These are phyloP conservation scores for Champsocephalus gunnari DNA, from an alignment of 2,797 vertebrate species.

Conservation along the genomic window DNA sequence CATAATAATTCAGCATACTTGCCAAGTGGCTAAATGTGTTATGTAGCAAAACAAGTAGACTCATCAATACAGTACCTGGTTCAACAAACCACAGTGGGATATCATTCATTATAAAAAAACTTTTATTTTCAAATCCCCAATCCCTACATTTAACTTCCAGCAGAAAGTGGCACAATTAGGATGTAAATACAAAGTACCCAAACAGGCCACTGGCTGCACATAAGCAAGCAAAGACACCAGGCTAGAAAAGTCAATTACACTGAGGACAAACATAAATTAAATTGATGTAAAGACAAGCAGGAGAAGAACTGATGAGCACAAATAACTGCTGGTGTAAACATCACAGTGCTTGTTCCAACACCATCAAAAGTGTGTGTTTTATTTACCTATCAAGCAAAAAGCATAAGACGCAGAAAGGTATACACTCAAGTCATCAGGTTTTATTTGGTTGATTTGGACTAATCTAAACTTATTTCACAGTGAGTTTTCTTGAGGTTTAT, in stretches of 20 bases:
- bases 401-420: conserved; percentile 16
- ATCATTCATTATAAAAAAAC: conserved; percentile 45
- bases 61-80: background rate
- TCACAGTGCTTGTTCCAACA: conserved; percentile 37
- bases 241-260: background rate
- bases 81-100: background rate
- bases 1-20: background rate
- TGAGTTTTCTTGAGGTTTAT: conserved; percentile 51
- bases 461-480: conserved; percentile 33
- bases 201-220: conserved; percentile 35
- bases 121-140: conserved; percentile 47
- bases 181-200: conserved; percentile 31
- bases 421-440: background rate
- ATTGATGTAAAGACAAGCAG: conserved; percentile 16
- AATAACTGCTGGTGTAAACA: conserved; percentile 35
- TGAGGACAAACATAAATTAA: background rate
- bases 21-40: background rate
- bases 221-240: conserved; percentile 9
- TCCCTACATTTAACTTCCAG: conserved; percentile 31
- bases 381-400: conserved; percentile 10
- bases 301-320: conserved; percentile 6
- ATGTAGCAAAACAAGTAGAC: background rate
- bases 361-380: conserved; percentile 17
- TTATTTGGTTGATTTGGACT: conserved; percentile 34
- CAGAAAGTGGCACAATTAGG: conserved; percentile 23